These are phyloP conservation scores for Oceanodroma leucorhoa DNA, from an alignment of 2,797 vertebrate species.

Conservation along the genomic window DNA sequence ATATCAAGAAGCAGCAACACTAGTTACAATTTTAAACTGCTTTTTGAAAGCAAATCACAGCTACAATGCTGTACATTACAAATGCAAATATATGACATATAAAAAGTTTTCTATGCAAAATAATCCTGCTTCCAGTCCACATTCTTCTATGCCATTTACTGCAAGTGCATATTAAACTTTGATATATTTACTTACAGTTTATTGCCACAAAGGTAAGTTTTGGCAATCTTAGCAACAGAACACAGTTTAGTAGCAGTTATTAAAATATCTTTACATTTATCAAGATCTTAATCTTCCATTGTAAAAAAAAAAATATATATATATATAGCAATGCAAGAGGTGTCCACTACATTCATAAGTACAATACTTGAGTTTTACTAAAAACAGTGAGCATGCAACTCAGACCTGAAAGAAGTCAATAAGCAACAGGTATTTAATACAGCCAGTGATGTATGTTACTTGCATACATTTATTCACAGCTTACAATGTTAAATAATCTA, in stretches of 20 bases:
- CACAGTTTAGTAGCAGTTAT: constrained; percentile 48
- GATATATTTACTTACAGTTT: constrained; percentile 4
- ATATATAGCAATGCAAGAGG: constrained; percentile 42
- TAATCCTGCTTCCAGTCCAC: neutral
- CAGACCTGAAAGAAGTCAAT: constrained; percentile 29
- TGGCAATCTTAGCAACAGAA: neutral
- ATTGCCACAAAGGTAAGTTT: neutral
- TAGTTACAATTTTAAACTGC: neutral
- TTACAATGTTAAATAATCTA: constrained; percentile 56
- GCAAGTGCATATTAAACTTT: constrained; percentile 3
- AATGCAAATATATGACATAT: constrained; percentile 42
- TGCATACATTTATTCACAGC: constrained; percentile 74
- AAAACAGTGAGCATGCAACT: constrained; percentile 49
- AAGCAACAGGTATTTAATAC: constrained; percentile 51
- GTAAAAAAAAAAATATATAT: constrained; percentile 17
- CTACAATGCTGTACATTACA: constrained; percentile 37
- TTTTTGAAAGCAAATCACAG: constrained; percentile 52
- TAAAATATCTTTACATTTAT: constrained; percentile 61
- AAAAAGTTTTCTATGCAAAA: constrained; percentile 25
- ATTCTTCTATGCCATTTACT: constrained; percentile 25
- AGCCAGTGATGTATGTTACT: constrained; percentile 28
- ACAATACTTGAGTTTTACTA: constrained; percentile 43
- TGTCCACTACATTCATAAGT: constrained; percentile 40
- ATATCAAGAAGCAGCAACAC: neutral
- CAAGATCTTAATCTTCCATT: neutral